These are phyloP conservation scores for Molossus alvarezi DNA, from an alignment of 2,797 vertebrate genomes.

Conservation along the genomic window DNA sequence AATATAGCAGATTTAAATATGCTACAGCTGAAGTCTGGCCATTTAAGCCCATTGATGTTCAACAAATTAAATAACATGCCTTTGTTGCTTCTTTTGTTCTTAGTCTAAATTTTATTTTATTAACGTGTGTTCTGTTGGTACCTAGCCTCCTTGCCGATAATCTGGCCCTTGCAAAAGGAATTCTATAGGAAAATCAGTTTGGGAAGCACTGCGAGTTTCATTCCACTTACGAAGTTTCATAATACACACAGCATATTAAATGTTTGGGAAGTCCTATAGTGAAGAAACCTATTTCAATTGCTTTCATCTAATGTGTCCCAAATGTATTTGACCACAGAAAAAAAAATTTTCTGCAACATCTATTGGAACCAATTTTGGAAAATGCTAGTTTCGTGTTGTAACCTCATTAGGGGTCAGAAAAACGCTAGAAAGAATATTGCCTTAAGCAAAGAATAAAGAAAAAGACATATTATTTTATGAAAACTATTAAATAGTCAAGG, in stretches of 20 bases:
- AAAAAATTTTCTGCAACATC: background rate
- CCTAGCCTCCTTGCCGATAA: background rate
- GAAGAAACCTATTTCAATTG: conserved; percentile 64
- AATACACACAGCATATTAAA: background rate
- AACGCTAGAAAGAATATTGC: conserved; percentile 46
- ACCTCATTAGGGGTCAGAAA: conserved; percentile 61
- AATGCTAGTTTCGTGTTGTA: conserved; percentile 62
- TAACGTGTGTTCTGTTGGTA: conserved; percentile 28
- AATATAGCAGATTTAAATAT: background rate
- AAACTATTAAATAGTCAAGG: background rate
- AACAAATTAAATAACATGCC: conserved; percentile 22
- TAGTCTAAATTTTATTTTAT: conserved; percentile 47
- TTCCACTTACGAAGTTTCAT: background rate
- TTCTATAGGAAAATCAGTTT: conserved; percentile 4
- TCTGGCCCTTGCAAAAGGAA: background rate
- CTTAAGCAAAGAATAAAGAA: conserved; percentile 64
- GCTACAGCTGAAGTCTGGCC: background rate
- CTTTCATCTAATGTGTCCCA: conserved; percentile 34
- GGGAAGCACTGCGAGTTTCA: background rate
- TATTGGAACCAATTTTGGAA: conserved; percentile 78
- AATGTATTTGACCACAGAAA: conserved; percentile 50
- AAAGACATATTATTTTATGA: conserved; percentile 30
- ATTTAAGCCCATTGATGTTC: background rate
- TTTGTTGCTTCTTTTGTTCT: conserved; percentile 2
- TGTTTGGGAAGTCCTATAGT: background rate